Evolutionary conservation across 1,140 invertebrate genomes (phyloP).

Genomic region (Brachionus calyciflorus): DNA sequence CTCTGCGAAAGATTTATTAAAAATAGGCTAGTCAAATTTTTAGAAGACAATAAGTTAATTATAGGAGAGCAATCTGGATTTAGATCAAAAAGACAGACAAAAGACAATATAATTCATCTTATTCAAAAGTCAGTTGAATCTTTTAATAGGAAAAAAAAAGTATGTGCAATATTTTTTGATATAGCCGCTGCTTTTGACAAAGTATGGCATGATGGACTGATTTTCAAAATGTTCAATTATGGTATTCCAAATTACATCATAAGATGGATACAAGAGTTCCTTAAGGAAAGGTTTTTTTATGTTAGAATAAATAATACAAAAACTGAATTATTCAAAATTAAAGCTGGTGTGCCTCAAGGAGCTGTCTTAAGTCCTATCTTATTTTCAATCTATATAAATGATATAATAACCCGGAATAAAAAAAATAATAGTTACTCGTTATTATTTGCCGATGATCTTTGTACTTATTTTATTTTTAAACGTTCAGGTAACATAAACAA

Average conservation of each 20-base stretch:
- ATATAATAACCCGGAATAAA: neutral
- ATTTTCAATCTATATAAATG: neutral
- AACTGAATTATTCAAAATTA: neutral
- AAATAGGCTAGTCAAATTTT: too few relatives aligned
- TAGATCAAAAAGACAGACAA: neutral
- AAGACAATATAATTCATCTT: conserved; percentile 8
- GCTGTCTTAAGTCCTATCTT: neutral
- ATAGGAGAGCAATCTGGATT: neutral
- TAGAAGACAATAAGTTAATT: too few relatives aligned
- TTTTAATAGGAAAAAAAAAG: neutral
- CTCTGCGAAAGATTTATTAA: too few relatives aligned
- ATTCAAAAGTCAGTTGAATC: neutral
- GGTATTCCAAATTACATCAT: neutral
- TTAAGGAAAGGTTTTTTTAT: neutral
- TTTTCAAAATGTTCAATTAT: neutral
- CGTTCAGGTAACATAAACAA: too few relatives aligned
- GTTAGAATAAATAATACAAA: neutral
- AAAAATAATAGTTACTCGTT: too few relatives aligned
- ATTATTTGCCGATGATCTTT: too few relatives aligned
- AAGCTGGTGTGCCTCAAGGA: neutral
- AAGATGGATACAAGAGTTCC: neutral
- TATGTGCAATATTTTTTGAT: neutral
- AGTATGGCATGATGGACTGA: neutral
- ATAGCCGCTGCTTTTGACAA: neutral
- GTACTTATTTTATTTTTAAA: too few relatives aligned